phyloP scores from a whole-genome alignment of 2,113 vertebrate species.

The Cygnus atratus region DNA sequence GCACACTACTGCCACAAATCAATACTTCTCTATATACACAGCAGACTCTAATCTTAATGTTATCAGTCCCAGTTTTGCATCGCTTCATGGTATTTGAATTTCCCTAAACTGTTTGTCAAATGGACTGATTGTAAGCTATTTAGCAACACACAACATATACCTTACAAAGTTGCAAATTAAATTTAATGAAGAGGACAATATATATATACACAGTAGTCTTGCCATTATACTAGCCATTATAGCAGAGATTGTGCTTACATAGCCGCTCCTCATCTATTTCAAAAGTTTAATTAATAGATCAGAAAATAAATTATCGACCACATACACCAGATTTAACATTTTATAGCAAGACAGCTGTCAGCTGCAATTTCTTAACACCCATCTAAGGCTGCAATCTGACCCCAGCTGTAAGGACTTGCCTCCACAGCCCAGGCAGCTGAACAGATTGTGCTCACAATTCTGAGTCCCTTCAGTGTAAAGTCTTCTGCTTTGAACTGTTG shows the following conservation, averaged over 20 bases:
- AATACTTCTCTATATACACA: neutral
- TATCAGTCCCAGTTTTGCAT: neutral
- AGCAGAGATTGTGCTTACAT: neutral
- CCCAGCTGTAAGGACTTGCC: neutral
- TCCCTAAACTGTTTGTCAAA: neutral
- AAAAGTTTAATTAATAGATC: neutral
- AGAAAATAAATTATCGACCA: neutral
- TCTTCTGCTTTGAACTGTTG: neutral
- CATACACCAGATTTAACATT: fast-evolving
- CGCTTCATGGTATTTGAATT: neutral
- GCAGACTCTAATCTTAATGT: neutral
- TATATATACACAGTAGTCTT: neutral
- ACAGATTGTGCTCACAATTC: neutral
- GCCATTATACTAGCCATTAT: neutral
- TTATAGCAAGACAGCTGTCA: neutral
- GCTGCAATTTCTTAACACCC: neutral
- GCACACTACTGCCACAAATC: neutral
- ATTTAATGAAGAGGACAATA: neutral
- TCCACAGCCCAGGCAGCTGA: neutral
- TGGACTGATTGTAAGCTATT: neutral
- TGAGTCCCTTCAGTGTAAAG: neutral
- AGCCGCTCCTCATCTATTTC: neutral
- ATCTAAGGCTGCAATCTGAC: neutral
- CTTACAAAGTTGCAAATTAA: neutral
- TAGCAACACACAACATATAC: neutral